phyloP scores from a whole-genome alignment of 2,888 invertebrate genomes.

The Trachelus troglodyta region DNA sequence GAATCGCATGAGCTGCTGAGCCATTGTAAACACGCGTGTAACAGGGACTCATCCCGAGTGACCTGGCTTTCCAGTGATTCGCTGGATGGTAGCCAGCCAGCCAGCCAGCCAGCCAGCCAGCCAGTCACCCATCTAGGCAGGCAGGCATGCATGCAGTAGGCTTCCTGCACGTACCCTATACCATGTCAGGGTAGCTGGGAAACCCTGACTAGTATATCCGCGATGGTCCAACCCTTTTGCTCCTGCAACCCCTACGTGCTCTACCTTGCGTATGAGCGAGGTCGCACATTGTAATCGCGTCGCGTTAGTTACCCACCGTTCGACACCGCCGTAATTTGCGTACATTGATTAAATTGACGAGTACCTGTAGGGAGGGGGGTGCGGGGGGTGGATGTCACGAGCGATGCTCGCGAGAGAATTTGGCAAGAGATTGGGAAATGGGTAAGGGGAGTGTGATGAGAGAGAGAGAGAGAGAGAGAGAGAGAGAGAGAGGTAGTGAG shows the following conservation, averaged over 20 bases:
- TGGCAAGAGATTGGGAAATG: conserved; percentile 19
- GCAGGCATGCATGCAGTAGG: not conserved
- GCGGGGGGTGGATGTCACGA: conserved; percentile 20
- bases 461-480: not conserved
- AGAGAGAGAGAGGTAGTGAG: conserved; percentile 17
- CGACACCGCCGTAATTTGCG: conserved; percentile 57
- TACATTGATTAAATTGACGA: conserved; percentile 59
- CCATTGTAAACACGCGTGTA: conserved; percentile 63
- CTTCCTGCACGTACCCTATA: conserved; percentile 7
- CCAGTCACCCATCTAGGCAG: no score
- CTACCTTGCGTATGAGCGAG: conserved; percentile 35
- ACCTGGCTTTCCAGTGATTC: conserved; percentile 21
- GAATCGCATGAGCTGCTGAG: conserved; percentile 58
- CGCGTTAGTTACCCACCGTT: conserved; percentile 52
- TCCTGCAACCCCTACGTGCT: conserved; percentile 25
- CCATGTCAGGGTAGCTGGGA: conserved; percentile 5
- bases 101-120: not conserved
- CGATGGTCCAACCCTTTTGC: conserved; percentile 11
- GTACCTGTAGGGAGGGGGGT: conserved; percentile 31
- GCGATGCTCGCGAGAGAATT: conserved; percentile 2
- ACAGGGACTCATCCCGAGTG: conserved; percentile 56
- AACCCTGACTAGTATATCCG: not conserved
- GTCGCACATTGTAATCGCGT: conserved; percentile 57
- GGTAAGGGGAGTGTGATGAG: conserved; percentile 14
- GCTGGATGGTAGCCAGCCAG: not conserved